Percentiles rank a stretch among this genome's conserved stretches.
phyloP scores from a whole-genome alignment of 2,113 vertebrate genomes.

The Micronisus gabar region DNA sequence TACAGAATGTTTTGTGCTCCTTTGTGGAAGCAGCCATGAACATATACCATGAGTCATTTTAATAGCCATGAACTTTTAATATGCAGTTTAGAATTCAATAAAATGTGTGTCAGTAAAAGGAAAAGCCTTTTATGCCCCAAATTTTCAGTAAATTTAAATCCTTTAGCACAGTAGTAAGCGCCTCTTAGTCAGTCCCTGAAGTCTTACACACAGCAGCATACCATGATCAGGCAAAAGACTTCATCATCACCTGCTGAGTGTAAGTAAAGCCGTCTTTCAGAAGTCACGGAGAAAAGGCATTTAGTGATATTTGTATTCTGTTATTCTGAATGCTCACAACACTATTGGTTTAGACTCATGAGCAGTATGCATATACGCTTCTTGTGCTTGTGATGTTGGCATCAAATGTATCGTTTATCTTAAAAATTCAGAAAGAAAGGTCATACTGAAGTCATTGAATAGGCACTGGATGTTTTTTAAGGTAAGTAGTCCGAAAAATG shows the following conservation, averaged over 20 bases:
- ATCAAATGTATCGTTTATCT: not conserved
- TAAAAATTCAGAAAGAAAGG: slow-evolving; percentile 26
- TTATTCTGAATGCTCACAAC: not conserved
- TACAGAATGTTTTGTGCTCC: not conserved
- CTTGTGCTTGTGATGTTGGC: not conserved
- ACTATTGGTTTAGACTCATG: not conserved
- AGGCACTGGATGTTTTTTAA: not conserved
- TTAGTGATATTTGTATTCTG: not conserved
- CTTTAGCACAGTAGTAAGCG: slow-evolving; percentile 10
- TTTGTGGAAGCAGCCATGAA: slow-evolving; percentile 16
- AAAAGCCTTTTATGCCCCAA: slow-evolving; percentile 39
- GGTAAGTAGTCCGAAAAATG: not conserved
- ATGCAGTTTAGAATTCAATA: slow-evolving; percentile 10
- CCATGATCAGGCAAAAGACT: not conserved
- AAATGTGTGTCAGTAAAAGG: slow-evolving; percentile 20
- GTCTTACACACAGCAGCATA: not conserved
- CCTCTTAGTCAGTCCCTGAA: slow-evolving; percentile 16
- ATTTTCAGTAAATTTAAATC: slow-evolving; percentile 35
- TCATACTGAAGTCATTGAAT: not conserved
- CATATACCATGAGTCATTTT: slow-evolving; percentile 20
- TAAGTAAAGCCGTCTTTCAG: slow-evolving; percentile 42
- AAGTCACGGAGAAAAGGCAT: not conserved
- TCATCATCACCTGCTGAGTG: slow-evolving; percentile 30
- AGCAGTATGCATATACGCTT: not conserved
- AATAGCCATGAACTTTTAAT: slow-evolving; percentile 43